Evolutionary conservation across 2,113 vertebrate genomes (phyloP), one percentile per base, ranked within the genome.

Genomic region (Guaruba guarouba): DNA sequence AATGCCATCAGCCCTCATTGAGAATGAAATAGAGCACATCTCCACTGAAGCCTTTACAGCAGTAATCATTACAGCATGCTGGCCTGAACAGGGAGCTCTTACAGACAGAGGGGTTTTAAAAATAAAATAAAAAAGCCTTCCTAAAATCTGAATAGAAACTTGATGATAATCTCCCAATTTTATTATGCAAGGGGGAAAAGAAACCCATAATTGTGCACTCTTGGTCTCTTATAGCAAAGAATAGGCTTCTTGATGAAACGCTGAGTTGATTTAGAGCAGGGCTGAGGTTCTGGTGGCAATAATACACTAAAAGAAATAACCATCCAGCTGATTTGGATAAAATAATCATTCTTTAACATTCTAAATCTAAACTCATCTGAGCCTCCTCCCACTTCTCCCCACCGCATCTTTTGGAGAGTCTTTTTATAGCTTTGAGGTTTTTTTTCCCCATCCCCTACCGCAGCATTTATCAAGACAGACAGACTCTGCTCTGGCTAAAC

Each of bases 1-100:
- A 98, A 97, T 94, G 97, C 97, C 97, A 98, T 98, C 96, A 98
- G 71, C 97, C 92, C 94, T 98, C 97, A 98, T 98, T 98, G 98
- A 98, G 94, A 96, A 96, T 86, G 95, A 98, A 98, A 98, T 78
- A 95, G 97, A 98, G 96, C 93, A 95, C 97, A 96, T 97, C 96
- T 98, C 96, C 93, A 96, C 93, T 80, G 75, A 95, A 97, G 97
- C 75, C 95, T 96, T 96, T 97, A 92, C 95, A 96, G 94, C 91
- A 96, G 95, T 92, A 98, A 98, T 98, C 97, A 98, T 93, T 96
- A 90, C 81, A 80, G 88, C 91, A 82, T 49, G 94, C 96, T 96
- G 93, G 93, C 92, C 97, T 90, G 92, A 97, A 96, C 95, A 91
- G 85, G 82, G 95, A 97, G 95, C 90, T 96, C 90, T 95, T 88